A percentile compares a stretch with the other conserved stretches of the same genome.
Evolutionary conservation across 2,113 vertebrate genomes (phyloP).

Genomic region (Casuarius casuarius): DNA sequence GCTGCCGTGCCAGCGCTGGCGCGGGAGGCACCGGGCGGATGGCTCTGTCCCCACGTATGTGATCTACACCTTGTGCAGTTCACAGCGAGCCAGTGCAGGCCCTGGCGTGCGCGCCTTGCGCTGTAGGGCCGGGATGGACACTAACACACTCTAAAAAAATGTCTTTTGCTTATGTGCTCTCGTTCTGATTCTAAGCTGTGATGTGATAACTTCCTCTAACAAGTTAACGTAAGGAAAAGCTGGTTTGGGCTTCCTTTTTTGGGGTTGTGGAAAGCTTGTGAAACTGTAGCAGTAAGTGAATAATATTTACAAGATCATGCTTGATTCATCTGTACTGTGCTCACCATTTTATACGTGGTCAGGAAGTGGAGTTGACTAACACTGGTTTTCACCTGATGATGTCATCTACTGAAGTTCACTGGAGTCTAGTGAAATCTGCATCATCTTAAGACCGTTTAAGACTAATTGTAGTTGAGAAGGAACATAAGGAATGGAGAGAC

Average conservation of each 20-base stretch:
- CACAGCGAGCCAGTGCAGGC: not conserved
- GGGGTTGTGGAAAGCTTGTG: not conserved
- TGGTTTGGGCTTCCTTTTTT: accelerated
- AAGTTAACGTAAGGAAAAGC: not conserved
- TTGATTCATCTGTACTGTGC: not conserved
- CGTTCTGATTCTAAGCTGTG: accelerated
- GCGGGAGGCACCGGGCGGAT: accelerated
- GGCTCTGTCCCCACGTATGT: not conserved
- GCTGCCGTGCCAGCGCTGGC: not conserved
- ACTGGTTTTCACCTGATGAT: constrained; percentile 2
- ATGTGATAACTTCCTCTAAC: not conserved
- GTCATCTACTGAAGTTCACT: not conserved
- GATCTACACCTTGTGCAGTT: not conserved
- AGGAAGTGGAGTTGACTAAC: constrained; percentile 30
- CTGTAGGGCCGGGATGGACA: not conserved
- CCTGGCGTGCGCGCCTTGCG: not conserved
- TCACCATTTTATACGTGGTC: constrained; percentile 18
- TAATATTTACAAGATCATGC: accelerated
- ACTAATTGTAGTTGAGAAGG: not conserved
- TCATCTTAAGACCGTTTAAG: not conserved
- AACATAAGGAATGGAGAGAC: not conserved
- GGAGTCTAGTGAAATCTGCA: not conserved
- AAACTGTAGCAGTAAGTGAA: not conserved
- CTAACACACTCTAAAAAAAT: not conserved
- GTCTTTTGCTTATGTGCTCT: accelerated